phyloP scores from a whole-genome alignment of 2,888 invertebrate species.

The Xanthostigma xanthostigma region DNA sequence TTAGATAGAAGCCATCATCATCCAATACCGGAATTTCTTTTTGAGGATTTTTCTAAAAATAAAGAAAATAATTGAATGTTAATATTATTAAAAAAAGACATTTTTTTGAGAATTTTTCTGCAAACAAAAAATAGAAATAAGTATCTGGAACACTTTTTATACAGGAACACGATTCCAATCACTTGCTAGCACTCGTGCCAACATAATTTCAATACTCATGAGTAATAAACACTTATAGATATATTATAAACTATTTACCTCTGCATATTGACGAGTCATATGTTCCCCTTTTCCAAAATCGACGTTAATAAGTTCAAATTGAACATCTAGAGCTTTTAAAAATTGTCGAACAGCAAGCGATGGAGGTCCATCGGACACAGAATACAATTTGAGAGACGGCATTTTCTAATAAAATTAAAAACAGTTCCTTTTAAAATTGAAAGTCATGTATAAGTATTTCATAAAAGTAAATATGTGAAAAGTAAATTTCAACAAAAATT shows the following conservation, averaged over 20 bases:
- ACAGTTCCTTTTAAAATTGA: background rate
- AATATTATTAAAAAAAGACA: background rate
- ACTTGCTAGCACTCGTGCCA: too few relatives aligned
- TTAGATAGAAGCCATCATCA: conserved; percentile 61
- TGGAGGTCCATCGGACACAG: conserved; percentile 64
- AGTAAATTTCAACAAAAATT: conserved; percentile 9
- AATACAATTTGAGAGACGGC: conserved; percentile 47
- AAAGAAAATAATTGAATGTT: conserved; percentile 13
- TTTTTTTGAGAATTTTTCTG: too few relatives aligned
- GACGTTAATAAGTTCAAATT: conserved; percentile 49
- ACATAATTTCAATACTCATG: too few relatives aligned
- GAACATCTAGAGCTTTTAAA: conserved; percentile 44
- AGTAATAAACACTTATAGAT: background rate
- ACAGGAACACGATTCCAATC: background rate
- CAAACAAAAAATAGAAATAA: too few relatives aligned
- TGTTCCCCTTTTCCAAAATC: conserved; percentile 60
- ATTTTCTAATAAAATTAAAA: conserved; percentile 7
- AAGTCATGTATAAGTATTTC: background rate
- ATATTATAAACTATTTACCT: conserved; percentile 32
- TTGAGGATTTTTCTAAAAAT: conserved; percentile 56
- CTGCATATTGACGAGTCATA: conserved; percentile 51
- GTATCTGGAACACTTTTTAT: background rate
- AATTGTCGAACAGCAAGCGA: conserved; percentile 57
- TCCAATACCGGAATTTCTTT: conserved; percentile 66
- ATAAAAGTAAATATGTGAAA: conserved; percentile 5